Percentiles rank a stretch among this genome's conserved stretches.
phyloP scores from a whole-genome alignment of 2,113 vertebrate species.

The Scophthalmus maximus region DNA sequence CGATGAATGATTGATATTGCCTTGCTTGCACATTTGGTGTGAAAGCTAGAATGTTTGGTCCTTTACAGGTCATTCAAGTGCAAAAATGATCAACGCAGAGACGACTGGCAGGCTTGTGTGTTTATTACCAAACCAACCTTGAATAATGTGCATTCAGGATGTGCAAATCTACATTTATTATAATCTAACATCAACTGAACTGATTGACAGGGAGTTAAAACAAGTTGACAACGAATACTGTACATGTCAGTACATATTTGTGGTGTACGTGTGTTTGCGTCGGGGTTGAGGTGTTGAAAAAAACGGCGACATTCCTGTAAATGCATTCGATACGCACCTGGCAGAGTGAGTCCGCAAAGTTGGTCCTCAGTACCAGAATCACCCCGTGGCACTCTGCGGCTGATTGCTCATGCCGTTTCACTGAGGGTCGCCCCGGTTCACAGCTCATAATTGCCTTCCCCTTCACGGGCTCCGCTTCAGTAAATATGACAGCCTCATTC shows the following conservation, averaged over 20 bases:
- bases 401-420: constrained; percentile 59
- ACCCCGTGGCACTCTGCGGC: constrained; percentile 18
- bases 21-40: background rate
- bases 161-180: background rate
- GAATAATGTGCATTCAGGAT: background rate
- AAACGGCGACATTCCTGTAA: background rate
- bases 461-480: constrained; percentile 64
- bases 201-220: background rate
- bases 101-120: background rate
- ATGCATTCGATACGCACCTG: constrained; percentile 11
- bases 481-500: constrained; percentile 76
- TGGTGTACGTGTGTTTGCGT: background rate
- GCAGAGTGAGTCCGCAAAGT: constrained; percentile 22
- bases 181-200: background rate
- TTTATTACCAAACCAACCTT: constrained; percentile 2
- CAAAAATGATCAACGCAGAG: background rate
- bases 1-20: background rate
- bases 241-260: background rate
- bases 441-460: constrained; percentile 75
- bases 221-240: background rate
- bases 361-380: constrained; percentile 22
- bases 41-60: background rate
- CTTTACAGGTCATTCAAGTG: background rate
- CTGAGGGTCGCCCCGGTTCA: constrained; percentile 67
- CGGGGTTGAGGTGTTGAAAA: background rate